phyloP scores from a whole-genome alignment of 2,888 invertebrate species.

The Drosophila colorata region DNA sequence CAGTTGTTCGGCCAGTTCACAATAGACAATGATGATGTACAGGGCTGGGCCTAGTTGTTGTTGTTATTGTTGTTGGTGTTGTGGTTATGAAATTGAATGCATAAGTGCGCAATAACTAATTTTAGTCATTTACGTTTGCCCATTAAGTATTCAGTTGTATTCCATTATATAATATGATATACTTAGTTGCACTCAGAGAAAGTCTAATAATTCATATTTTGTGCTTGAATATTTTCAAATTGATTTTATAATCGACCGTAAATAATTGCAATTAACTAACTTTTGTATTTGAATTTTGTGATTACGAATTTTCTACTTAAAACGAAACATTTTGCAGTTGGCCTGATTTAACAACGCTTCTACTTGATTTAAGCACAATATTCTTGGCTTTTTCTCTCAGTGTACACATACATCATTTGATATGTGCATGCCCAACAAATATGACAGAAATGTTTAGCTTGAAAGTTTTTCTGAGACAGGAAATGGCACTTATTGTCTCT shows the following conservation, averaged over 20 bases:
- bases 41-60: constrained; percentile 23
- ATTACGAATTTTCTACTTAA: too few species aligned
- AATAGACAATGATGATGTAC: constrained; percentile 26
- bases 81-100: constrained; percentile 24
- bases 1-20: constrained; percentile 32
- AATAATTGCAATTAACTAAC: too few species aligned
- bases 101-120: constrained; percentile 53
- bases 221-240: too few species aligned
- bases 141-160: constrained; percentile 10
- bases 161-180: constrained; percentile 15
- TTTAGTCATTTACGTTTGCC: constrained; percentile 25
- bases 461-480: constrained; percentile 11
- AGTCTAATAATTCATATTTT: too few species aligned
- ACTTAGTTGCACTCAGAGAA: background rate
- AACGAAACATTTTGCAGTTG: too few species aligned
- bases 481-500: constrained; percentile 17
- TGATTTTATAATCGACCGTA: too few species aligned
- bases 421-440: background rate
- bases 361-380: too few species aligned
- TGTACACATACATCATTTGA: background rate
- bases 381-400: background rate
- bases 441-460: background rate
- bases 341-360: too few species aligned
- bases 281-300: too few species aligned
- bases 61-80: constrained; percentile 9